Base-by-base conservation (phyloP, 2,888 invertebrate species). In the Sturmia bella region DNA sequence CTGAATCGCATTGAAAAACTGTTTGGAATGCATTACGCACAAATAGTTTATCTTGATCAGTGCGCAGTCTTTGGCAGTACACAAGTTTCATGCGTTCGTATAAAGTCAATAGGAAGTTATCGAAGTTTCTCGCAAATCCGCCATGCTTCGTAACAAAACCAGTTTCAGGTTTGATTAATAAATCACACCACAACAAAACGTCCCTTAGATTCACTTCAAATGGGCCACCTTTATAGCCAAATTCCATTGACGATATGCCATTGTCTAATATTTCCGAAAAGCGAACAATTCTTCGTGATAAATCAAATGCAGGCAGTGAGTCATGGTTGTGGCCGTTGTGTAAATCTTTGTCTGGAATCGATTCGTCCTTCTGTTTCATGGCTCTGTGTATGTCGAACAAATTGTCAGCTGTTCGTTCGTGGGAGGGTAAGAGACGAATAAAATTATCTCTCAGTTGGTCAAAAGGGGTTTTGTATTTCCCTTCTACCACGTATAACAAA, bases 151-250 rank as follows among this genome's bases (percentile, higher is more conserved):
- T 70, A 7, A 87, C 68, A 70, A 88, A 90, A 2, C 90, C 90
- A 9, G 91, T 90, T 17, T 88, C 79, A 0, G 86, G 82, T 76
- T 88, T 91, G 37, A 93, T 90, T 0, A 95, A 92, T 0, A 95
- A 93, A 86, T 98, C 95, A 88, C 97, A 97, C 98, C 98, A 99
- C 85, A 99, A 94, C 77, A 95, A 94, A 85, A 99, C 93, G 89
- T 99, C 99, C 86, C 99, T 93, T 57, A 99, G 92, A 92, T 99
- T 99, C 92, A 99, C 97, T 91, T 99, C 99, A 95, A 97, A 99
- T 0, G 99, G 99, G 0, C 96, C 94, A 0, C 99, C 98, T 87
- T 92, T 93, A 85, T 94, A 93, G 0, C 96, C 98, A 93, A 96
- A 97, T 75, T 93, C 92, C 85, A 93, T 89, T 50, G 92, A 92